Base-by-base conservation (phyloP, 2,888 invertebrate species). In the Theodoxus fluviatilis region DNA sequence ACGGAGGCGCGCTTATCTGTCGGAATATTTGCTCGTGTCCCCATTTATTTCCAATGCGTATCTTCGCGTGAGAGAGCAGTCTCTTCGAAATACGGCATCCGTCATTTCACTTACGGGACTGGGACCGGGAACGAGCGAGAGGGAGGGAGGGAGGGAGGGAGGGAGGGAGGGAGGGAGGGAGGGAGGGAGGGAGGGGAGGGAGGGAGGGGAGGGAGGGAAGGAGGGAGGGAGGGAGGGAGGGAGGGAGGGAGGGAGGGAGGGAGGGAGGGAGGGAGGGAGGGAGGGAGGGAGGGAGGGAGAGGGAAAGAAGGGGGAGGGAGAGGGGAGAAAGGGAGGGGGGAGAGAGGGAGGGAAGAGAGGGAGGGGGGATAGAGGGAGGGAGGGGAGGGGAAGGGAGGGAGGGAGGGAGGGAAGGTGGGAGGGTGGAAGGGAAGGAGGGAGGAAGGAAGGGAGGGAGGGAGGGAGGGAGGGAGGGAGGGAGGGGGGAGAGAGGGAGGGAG, bases 381-480 rank as follows among this genome's bases (percentile, higher is more conserved):
- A 38, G n/a, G 61, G 37, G 52, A 67, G 67, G 52, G 52, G 52
- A 52, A 67, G 22, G 33, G 67, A 52, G 37, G 18, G 67, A 61
- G 12, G 40, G 64, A 38, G 40, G 28, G 37, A 38, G 64, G 25
- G 33, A 33, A 1, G 28, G 25, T n/a, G 22, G 22, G 6, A 15
- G 40, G 4, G 25, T 25, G 37, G 22, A 22, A 25, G 37, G 28
- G 25, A 35, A 38, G 12, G 57, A n/a, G 28, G 37, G 37, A 37
- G 37, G 59, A 3, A 35, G 38, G 38, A 35, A 28, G 22, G 28
- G 25, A n/a, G 15, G 37, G 33, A 52, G 55, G 22, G 18, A 22
- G 9, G 28, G 38, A 3, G 33, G 31, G 33, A n/a, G 7, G 22
- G 28, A 64, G 3, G 28, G 33, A 33, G 37, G 59, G 25, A 57